Percentiles rank a stretch among this genome's conserved stretches.
Conservation (phyloP, 2,113 vertebrate genomes). For the Muscicapa adusta region DNA sequence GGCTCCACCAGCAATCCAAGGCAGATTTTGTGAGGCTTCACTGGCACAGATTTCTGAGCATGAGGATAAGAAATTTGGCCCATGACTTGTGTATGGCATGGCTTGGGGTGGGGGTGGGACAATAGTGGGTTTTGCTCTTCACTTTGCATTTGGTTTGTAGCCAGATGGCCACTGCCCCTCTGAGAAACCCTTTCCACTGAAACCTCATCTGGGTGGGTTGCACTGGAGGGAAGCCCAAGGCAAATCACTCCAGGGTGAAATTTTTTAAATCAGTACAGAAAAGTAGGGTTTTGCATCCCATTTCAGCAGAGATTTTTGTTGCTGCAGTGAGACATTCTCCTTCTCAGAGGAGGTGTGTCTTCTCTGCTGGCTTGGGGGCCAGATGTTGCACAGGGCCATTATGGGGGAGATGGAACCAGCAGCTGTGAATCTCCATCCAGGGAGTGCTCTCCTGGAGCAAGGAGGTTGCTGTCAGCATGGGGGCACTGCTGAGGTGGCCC, state of each 20-base stretch:
- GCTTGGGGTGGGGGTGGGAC: neutral
- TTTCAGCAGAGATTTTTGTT: neutral
- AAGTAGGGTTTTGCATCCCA: neutral
- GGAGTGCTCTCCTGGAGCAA: fast-evolving
- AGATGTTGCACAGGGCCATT: neutral
- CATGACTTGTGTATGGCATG: neutral
- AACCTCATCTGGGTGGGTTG: neutral
- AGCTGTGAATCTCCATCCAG: neutral
- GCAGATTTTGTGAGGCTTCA: neutral
- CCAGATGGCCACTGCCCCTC: neutral
- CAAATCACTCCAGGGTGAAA: neutral
- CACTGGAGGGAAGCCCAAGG: neutral
- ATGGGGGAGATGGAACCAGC: neutral
- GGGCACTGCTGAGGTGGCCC: neutral
- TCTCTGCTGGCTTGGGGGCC: fast-evolving
- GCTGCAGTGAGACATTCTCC: neutral
- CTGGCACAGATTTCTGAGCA: neutral
- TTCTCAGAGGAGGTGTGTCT: neutral
- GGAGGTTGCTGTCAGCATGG: neutral
- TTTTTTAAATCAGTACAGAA: neutral
- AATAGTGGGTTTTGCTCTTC: neutral
- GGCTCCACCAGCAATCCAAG: neutral
- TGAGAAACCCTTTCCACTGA: neutral
- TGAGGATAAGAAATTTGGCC: neutral
- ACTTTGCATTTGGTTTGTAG: neutral